Evolutionary conservation across 2,888 invertebrate genomes (phyloP).

Genomic region (Nipponacmea schrenckii): DNA sequence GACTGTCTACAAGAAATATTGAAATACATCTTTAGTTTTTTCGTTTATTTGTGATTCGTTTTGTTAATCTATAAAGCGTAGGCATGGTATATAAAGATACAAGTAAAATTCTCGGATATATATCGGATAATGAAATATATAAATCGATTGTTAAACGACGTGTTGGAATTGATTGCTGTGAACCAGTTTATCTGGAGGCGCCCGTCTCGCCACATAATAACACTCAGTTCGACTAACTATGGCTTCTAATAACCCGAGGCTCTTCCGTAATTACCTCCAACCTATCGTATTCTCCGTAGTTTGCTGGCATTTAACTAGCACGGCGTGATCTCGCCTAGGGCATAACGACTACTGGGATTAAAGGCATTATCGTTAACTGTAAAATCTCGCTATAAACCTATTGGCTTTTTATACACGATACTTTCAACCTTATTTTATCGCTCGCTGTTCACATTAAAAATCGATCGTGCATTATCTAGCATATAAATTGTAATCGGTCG

Average conservation of each 20-base stretch:
- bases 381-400: not conserved
- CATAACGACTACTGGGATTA: constrained; percentile 1
- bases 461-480: too few relatives aligned
- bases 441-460: too few relatives aligned
- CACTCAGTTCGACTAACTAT: constrained; percentile 5
- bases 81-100: constrained; percentile 1
- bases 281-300: constrained; percentile 7
- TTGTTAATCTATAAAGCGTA: too few relatives aligned
- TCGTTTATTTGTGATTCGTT: too few relatives aligned
- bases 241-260: constrained; percentile 8
- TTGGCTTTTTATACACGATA: constrained; percentile 1
- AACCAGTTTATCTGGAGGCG: constrained; percentile 15
- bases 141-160: constrained; percentile 10
- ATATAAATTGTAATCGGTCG: too few relatives aligned
- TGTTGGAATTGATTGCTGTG: constrained; percentile 17
- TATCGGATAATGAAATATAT: not conserved
- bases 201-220: constrained; percentile 19
- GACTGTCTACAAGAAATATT: not conserved
- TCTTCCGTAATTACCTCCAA: constrained; percentile 5
- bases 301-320: constrained; percentile 7
- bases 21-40: too few relatives aligned
- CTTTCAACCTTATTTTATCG: too few relatives aligned
- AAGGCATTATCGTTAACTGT: constrained; percentile 2
- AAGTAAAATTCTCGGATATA: constrained; percentile 19
- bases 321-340: not conserved